These are phyloP conservation scores for Anthoscopus minutus DNA, from an alignment of 2,113 vertebrate genomes.

Conservation along the genomic window DNA sequence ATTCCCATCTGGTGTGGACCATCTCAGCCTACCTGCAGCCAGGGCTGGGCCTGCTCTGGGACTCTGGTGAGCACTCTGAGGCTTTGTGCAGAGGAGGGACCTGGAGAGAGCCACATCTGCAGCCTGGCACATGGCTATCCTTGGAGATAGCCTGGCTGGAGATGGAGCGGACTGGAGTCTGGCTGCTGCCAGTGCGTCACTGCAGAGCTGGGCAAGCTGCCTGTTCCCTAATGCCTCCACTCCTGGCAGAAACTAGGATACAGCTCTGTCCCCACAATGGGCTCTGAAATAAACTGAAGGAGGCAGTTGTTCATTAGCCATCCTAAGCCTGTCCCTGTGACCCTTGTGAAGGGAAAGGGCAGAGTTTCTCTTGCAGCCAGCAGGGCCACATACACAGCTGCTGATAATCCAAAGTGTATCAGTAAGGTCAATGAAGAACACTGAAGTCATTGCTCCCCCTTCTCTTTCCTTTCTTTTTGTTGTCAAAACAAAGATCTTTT, in stretches of 20 bases:
- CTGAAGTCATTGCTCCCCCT: not conserved
- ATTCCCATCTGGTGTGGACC: not conserved
- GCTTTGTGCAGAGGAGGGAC: not conserved
- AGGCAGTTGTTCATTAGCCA: not conserved
- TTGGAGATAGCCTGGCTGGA: not conserved
- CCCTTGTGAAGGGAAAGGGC: not conserved
- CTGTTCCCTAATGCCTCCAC: not conserved
- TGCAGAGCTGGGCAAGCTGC: constrained; percentile 22
- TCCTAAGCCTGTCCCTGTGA: not conserved
- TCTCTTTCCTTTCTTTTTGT: not conserved
- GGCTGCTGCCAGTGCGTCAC: not conserved
- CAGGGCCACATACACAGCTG: not conserved
- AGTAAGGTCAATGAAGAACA: not conserved
- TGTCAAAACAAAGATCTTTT: not conserved
- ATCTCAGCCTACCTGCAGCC: not conserved
- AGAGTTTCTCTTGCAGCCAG: not conserved
- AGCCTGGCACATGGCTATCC: not conserved
- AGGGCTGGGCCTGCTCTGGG: not conserved
- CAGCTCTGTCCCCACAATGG: not conserved
- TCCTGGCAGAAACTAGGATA: not conserved
- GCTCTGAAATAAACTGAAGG: not conserved
- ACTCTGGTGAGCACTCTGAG: not conserved
- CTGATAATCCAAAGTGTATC: not conserved
- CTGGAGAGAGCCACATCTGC: not conserved
- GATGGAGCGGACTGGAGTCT: not conserved